Percentiles rank a stretch among this genome's conserved stretches.
Conservation (phyloP, 2,797 vertebrate genomes). For the Sardinella longiceps region DNA sequence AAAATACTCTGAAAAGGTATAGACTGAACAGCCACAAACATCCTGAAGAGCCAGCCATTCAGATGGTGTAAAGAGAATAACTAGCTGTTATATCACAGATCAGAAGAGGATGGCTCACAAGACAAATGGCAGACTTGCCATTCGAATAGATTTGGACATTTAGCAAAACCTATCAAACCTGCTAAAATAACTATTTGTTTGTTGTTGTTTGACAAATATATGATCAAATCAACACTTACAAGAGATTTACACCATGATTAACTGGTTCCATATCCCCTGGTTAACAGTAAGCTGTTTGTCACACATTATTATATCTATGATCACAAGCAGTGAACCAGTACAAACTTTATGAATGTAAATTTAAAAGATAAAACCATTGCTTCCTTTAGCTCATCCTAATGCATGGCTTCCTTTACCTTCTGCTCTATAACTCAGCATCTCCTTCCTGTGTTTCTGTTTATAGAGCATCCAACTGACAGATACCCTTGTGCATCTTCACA, state of each 20-base stretch:
- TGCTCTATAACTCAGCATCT: neutral
- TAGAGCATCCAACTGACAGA: neutral
- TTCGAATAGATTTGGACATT: neutral
- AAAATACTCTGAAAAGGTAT: neutral
- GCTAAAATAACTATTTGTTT: neutral
- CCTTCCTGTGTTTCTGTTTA: neutral
- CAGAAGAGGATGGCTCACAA: neutral
- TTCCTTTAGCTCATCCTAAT: neutral
- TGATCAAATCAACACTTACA: no score
- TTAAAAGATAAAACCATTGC: no score
- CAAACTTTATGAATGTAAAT: no score
- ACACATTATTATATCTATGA: neutral
- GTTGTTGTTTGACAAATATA: neutral
- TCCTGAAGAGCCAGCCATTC: neutral
- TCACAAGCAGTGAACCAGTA: neutral
- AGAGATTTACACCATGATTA: no score
- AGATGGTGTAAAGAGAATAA: neutral
- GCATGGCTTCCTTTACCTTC: neutral
- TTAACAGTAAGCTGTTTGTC: neutral
- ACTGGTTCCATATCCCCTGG: neutral
- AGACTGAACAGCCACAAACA: neutral
- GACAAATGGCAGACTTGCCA: neutral
- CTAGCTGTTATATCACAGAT: neutral
- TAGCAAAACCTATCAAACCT: neutral
- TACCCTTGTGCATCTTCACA: neutral